Evolutionary conservation across 2,888 invertebrate genomes (phyloP), one percentile per base, ranked within the genome.

Genomic region (Pandemis corylana): DNA sequence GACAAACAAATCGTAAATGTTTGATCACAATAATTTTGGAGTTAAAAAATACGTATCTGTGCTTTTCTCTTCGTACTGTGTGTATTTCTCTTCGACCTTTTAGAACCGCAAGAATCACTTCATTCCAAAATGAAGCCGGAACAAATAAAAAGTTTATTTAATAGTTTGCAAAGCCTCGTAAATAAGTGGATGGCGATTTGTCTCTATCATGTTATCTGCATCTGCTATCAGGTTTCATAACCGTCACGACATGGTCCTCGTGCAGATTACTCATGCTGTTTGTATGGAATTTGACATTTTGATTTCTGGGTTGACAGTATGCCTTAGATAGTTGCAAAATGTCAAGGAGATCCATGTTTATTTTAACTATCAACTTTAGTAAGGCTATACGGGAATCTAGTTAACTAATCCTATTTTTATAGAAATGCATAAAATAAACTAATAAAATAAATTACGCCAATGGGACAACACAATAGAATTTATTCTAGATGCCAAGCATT

Each of bases 161-260:
- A 72, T 15, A 65, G 10, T 44, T 59, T 6, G 68, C 36, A 56
- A 63, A 44, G 10, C 20, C 49, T 64, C 61, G 69, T 61, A 66
- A 61, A 70, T 74, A 42, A 42, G n/a, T 42, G 64, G 51, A 69
- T 61, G 49, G 28, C 15, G 65, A 69, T 74, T 74, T 66, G 74
- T 69, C 51, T 61, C 49, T 4, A 15, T 61, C 69, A 51, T 42
- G n/a, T 66, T 74, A 74, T 74, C 68, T 68, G 41, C 36, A 65
- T 65, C 44, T 53, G 46, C 44, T 69, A 69, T 65, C 65, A 66
- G 69, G 49, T 69, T 66, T 51, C 65, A 69, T 65, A 53, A 65
- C 66, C 53, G 42, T 46, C 42, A 65, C 69, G 65, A 42, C 49
- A 46, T 44, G 36, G 63, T 20, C 65, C 74, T 46, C 74, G 63